Evolutionary conservation across 1,140 invertebrate species (phyloP), one percentile per base, ranked within the genome.

Genomic region (Lucilia cuprina): DNA sequence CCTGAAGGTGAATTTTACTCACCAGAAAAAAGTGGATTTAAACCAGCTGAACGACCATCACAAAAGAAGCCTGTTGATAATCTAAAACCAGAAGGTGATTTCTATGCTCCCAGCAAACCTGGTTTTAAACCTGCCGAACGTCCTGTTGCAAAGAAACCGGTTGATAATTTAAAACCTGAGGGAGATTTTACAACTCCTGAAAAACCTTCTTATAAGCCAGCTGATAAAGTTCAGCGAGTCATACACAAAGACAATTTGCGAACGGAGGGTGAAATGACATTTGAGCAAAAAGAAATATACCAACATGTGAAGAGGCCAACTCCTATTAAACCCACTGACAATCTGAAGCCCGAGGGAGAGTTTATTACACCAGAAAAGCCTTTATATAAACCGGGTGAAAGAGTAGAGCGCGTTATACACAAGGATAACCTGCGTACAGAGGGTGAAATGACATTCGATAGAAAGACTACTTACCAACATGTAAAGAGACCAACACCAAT

Each of bases 311-410:
- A 93, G 74, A 92, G 92, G 86, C 91, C 93, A 14, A 91, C 92
- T 85, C 91, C 92, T 35, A 93, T 93, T 60, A 94, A 92, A 86
- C 94, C 93, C 82, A 88, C 92, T 34, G 94, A 95, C 86, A 94
- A 95, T 88, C 89, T 94, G 41, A 92, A 90, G 86, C 92, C 92
- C 9, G 94, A 94, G 91, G 94, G 94, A 41, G 91, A 92, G 2
- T 93, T 92, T 87, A 91, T 92, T 84, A 85, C 88, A 17, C 90
- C 88, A 0, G 84, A 88, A 3, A 87, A 88, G 19, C 91, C 91
- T 12, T 87, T 90, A 78, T 93, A 93, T 85, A 92, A 93, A 87
- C 89, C 92, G 21, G 91, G 88, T 13, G 93, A 93, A 86, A 91
- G 92, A 50, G 92, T 93, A 4, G 89, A 91, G 35, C 90, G 92